These are phyloP conservation scores for Agrochola lota DNA, from an alignment of 2,888 invertebrate genomes.

Conservation along the genomic window DNA sequence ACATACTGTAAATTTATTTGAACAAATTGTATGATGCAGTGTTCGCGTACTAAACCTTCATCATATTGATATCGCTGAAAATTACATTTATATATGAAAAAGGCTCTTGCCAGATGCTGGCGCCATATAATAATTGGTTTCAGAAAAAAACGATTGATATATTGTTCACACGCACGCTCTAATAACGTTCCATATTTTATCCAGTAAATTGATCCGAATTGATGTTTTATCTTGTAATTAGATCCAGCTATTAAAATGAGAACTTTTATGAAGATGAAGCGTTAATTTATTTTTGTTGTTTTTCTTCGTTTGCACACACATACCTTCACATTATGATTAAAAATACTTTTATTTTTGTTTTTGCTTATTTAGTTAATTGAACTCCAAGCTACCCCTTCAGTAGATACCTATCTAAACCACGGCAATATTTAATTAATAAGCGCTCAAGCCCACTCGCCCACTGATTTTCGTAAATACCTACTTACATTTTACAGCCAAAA, in stretches of 20 bases:
- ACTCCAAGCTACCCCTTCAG: not conserved
- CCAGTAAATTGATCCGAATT: constrained; percentile 33
- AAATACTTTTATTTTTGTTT: not conserved
- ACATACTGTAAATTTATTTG: constrained; percentile 7
- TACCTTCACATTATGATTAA: not conserved
- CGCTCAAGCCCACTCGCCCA: not conserved
- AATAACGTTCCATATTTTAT: constrained; percentile 41
- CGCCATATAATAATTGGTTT: constrained; percentile 64
- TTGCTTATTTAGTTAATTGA: constrained; percentile 24
- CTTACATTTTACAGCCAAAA: not conserved
- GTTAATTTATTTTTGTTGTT: not conserved
- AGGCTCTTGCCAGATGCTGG: constrained; percentile 44
- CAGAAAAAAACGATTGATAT: constrained; percentile 61
- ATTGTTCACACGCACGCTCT: constrained; percentile 44
- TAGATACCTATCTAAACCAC: not conserved
- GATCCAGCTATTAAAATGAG: constrained; percentile 26
- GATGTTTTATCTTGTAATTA: constrained; percentile 49
- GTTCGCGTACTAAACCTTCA: constrained; percentile 36
- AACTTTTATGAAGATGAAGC: not conserved
- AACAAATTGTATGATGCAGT: constrained; percentile 29
- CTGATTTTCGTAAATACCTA: not conserved
- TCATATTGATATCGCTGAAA: constrained; percentile 33
- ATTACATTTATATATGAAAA: constrained; percentile 43
- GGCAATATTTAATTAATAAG: constrained; percentile 16
- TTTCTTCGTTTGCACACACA: not conserved